Percentiles rank a stretch among this genome's conserved stretches.
These are phyloP conservation scores for Rhyacophila evoluta DNA, from an alignment of 2,888 invertebrate species.

Conservation along the genomic window DNA sequence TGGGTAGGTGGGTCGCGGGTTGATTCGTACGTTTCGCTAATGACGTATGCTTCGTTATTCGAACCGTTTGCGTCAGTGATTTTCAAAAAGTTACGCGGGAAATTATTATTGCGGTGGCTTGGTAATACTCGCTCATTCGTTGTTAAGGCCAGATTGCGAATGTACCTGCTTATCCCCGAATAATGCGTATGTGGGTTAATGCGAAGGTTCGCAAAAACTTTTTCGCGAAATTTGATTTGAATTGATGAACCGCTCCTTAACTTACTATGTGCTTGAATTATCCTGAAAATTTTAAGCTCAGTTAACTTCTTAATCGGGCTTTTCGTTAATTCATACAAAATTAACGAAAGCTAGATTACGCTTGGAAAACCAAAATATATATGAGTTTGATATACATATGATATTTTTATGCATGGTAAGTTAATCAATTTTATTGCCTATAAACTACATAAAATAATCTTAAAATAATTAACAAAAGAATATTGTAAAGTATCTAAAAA, in stretches of 20 bases:
- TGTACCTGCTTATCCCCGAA: not conserved
- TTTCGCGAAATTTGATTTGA: not conserved
- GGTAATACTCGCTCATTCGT: not conserved
- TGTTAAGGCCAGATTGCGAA: not conserved
- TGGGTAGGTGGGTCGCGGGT: slow-evolving; percentile 20
- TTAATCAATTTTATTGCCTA: no score
- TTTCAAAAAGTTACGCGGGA: slow-evolving; percentile 23
- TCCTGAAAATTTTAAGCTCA: not conserved
- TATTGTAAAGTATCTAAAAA: no score
- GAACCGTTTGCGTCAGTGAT: slow-evolving; percentile 16
- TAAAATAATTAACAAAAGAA: no score
- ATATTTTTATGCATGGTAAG: no score
- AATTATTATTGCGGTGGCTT: slow-evolving; percentile 7
- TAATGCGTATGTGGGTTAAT: not conserved
- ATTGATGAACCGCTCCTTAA: not conserved
- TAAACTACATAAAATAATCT: no score
- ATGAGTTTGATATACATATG: no score
- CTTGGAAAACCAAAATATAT: no score
- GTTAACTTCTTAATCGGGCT: no score
- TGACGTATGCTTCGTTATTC: slow-evolving; percentile 32
- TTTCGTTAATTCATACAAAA: no score
- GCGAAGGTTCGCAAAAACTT: not conserved
- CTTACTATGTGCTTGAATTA: not conserved
- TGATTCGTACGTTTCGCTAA: slow-evolving; percentile 28
- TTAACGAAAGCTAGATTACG: no score